phyloP scores from a whole-genome alignment of 2,797 vertebrate genomes.

The Megaceryle alcyon region DNA sequence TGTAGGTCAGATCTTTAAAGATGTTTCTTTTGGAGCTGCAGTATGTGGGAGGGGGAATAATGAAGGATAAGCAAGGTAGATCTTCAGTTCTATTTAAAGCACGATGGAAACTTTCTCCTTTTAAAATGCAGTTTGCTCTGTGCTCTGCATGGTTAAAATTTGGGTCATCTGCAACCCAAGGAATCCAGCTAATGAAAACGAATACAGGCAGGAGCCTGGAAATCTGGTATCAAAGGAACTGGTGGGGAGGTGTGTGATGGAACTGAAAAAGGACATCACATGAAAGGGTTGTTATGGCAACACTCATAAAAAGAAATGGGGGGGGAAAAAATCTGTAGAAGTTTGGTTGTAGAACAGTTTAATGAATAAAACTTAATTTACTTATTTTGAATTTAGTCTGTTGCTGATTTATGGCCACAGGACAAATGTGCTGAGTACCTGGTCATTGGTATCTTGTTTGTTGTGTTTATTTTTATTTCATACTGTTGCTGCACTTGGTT shows the following conservation, averaged over 20 bases:
- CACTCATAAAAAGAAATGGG: not conserved
- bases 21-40: not conserved
- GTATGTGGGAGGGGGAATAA: not conserved
- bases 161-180: not conserved
- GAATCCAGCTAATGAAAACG: not conserved
- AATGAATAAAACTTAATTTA: not conserved
- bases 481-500: not conserved
- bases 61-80: not conserved
- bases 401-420: not conserved
- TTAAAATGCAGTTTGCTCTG: not conserved
- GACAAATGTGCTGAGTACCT: not conserved
- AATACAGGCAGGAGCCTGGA: not conserved
- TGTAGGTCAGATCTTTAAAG: not conserved
- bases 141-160: not conserved
- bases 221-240: not conserved
- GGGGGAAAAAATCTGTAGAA: not conserved
- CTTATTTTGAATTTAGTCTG: not conserved
- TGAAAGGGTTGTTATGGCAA: not conserved
- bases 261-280: not conserved
- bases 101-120: not conserved
- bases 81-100: not conserved
- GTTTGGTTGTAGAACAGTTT: not conserved
- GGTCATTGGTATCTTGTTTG: not conserved
- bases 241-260: not conserved
- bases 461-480: not conserved